Percentiles rank a stretch among this genome's conserved stretches.
phyloP scores from a whole-genome alignment of 2,888 invertebrate species.

The Netelia inedita region DNA sequence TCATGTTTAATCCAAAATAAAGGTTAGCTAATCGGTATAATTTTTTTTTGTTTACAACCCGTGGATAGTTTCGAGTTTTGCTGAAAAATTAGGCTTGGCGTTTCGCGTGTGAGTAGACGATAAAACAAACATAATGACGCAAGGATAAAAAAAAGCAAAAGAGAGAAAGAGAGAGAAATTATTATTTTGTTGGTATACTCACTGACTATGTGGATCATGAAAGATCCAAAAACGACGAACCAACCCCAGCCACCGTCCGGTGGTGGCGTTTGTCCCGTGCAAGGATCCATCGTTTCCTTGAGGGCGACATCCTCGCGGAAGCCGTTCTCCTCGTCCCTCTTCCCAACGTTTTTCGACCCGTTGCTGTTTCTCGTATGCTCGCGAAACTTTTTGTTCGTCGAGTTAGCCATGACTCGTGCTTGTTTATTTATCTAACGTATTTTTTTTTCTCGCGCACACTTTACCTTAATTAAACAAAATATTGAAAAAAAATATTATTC shows the following conservation, averaged over 20 bases:
- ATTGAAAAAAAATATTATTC: too few species aligned
- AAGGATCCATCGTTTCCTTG: constrained; percentile 48
- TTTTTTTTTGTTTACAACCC: not conserved
- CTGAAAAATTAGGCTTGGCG: not conserved
- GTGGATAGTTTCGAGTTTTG: not conserved
- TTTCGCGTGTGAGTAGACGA: not conserved
- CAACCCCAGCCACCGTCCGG: constrained; percentile 98
- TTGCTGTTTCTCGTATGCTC: constrained; percentile 35
- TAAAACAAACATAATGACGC: not conserved
- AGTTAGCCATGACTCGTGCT: constrained; percentile 73
- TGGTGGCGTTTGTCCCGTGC: constrained; percentile 86
- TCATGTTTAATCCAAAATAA: not conserved
- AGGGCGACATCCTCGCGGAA: constrained; percentile 60
- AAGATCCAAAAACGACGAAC: constrained; percentile 97
- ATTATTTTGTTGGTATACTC: constrained; percentile 87
- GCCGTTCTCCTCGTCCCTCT: constrained; percentile 68
- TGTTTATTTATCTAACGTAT: constrained; percentile 7
- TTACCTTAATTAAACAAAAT: not conserved
- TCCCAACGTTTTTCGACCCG: constrained; percentile 54
- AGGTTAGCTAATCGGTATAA: not conserved
- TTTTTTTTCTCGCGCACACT: constrained; percentile 10
- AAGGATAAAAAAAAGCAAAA: not conserved
- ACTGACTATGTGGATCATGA: constrained; percentile 98
- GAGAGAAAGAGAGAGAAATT: not conserved
- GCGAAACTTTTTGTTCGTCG: constrained; percentile 67